Percentiles rank a stretch among this genome's conserved stretches.
phyloP scores from a whole-genome alignment of 2,888 invertebrate species.

The Drosophila neonasuta region DNA sequence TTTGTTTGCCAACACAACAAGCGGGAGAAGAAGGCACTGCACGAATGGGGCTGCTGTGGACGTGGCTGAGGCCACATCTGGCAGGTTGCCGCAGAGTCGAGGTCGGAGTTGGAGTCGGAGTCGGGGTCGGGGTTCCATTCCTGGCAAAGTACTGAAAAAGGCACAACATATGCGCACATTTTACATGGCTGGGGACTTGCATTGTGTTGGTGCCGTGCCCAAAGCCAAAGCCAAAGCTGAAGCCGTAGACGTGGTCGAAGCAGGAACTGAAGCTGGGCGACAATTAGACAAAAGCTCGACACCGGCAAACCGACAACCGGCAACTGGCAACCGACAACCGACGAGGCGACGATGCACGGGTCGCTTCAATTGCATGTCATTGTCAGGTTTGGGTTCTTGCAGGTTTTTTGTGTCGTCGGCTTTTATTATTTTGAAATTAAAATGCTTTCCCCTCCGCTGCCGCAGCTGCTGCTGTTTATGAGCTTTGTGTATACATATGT shows the following conservation, averaged over 20 bases:
- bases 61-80: conserved; percentile 41
- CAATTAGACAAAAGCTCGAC: conserved; percentile 71
- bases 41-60: not conserved
- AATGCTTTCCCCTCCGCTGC: conserved; percentile 39
- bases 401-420: conserved; percentile 28
- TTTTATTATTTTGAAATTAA: conserved; percentile 75
- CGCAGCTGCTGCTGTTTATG: conserved; percentile 42
- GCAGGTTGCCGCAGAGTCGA: conserved; percentile 12
- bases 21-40: not conserved
- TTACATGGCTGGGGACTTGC: conserved; percentile 61
- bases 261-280: conserved; percentile 38
- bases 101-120: no score
- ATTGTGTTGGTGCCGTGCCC: conserved; percentile 49
- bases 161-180: conserved; percentile 71
- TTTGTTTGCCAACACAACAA: conserved; percentile 69
- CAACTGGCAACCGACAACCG: conserved; percentile 16
- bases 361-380: conserved; percentile 72
- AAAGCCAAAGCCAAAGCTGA: not conserved
- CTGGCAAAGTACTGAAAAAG: conserved; percentile 28
- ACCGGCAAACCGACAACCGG: conserved; percentile 11
- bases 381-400: conserved; percentile 55
- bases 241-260: not conserved
- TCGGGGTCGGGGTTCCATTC: no score
- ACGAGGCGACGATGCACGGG: conserved; percentile 25
- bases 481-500: conserved; percentile 46